Evolutionary conservation across 2,888 invertebrate genomes (phyloP).

Genomic region (Sipha maydis): DNA sequence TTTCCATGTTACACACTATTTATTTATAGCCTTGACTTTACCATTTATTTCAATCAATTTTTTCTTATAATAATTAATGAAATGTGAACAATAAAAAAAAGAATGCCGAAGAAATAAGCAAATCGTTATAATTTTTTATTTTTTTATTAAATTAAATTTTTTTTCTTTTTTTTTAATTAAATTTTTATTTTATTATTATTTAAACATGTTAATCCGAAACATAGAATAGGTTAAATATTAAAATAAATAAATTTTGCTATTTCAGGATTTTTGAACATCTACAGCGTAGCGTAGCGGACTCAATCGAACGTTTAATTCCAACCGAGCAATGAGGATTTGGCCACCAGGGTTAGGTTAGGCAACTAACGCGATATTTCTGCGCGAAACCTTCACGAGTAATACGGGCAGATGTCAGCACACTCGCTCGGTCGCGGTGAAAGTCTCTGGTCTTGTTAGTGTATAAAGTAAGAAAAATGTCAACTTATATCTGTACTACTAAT

Average conservation of each 20-base stretch:
- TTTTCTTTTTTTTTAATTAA: too few relatives aligned
- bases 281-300: conserved; percentile 28
- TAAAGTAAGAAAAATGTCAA: conserved; percentile 13
- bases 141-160: too few relatives aligned
- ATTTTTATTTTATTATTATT: background rate
- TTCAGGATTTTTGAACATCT: background rate
- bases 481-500: too few relatives aligned
- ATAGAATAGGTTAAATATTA: background rate
- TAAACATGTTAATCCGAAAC: background rate
- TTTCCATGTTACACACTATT: too few relatives aligned
- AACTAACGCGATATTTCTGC: background rate
- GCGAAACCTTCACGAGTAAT: background rate
- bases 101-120: too few relatives aligned
- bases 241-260: too few relatives aligned
- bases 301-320: background rate
- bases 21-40: background rate
- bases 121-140: too few relatives aligned
- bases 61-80: too few relatives aligned
- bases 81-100: too few relatives aligned
- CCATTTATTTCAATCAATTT: background rate
- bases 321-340: background rate
- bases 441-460: too few relatives aligned
- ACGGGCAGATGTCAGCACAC: conserved; percentile 23
- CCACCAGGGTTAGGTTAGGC: conserved; percentile 22
- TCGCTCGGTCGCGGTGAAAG: background rate